Evolutionary conservation across 2,113 vertebrate species (phyloP).

Genomic region (Stegostoma tigrinum): DNA sequence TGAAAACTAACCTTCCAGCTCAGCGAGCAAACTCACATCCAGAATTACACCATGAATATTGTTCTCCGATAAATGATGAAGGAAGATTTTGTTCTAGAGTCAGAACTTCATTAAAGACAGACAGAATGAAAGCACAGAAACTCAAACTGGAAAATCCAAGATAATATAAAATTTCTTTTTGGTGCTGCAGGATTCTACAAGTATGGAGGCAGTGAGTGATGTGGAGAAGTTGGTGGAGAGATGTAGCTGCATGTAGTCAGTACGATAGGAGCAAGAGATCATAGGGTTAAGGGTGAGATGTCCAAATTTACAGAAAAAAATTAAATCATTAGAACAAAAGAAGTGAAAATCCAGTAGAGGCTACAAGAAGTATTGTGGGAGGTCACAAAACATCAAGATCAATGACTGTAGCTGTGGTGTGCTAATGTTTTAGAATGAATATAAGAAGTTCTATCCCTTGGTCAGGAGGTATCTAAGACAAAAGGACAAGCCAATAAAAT

Average conservation of each 20-base stretch:
- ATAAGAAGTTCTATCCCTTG: neutral
- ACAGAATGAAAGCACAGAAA: neutral
- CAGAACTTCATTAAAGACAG: neutral
- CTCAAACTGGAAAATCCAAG: neutral
- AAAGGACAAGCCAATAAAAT: too few species aligned
- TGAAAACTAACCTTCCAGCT: too few species aligned
- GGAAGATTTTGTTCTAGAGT: neutral
- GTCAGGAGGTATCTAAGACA: too few species aligned
- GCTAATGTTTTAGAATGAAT: neutral
- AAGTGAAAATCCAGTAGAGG: neutral
- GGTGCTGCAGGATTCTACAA: neutral
- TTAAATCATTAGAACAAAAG: neutral
- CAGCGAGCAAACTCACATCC: too few species aligned
- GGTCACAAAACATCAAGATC: neutral
- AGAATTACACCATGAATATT: neutral
- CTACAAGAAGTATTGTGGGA: neutral
- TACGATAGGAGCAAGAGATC: neutral
- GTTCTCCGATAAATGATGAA: neutral
- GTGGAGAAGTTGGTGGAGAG: neutral
- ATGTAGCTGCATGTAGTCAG: neutral
- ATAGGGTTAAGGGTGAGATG: neutral
- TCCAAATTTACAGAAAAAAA: neutral
- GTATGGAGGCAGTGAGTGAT: neutral
- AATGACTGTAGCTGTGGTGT: neutral
- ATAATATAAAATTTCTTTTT: neutral